A percentile compares a stretch with the other conserved stretches of the same genome.
phyloP scores from a whole-genome alignment of 2,113 vertebrate species.

The Apodemus speciosus region DNA sequence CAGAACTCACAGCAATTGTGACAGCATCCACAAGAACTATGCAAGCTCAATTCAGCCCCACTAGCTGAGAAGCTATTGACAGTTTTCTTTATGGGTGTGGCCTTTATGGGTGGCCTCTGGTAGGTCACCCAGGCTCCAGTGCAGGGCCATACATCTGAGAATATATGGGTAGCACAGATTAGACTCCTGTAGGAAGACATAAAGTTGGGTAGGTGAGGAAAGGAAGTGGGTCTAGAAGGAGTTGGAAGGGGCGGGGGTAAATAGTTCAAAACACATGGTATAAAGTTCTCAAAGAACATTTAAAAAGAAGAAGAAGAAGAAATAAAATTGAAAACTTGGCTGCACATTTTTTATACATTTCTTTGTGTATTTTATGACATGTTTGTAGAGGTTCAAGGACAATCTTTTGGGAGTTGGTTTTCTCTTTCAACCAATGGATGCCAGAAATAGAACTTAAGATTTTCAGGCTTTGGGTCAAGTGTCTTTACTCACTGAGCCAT shows the following conservation, averaged over 20 bases:
- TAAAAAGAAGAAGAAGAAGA: neutral
- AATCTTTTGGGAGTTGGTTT: neutral
- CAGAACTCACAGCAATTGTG: neutral
- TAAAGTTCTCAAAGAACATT: neutral
- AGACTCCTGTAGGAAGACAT: neutral
- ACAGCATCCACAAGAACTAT: neutral
- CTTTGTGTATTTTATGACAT: neutral
- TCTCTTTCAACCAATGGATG: neutral
- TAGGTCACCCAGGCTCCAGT: neutral
- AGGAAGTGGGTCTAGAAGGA: neutral
- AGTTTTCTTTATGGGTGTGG: neutral
- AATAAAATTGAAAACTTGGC: neutral
- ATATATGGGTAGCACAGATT: neutral
- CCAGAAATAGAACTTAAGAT: neutral
- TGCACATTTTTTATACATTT: neutral
- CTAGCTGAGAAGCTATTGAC: neutral
- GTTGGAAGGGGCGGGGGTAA: neutral
- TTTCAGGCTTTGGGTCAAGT: neutral
- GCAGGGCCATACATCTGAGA: neutral
- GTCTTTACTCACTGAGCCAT: neutral
- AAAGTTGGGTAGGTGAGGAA: neutral
- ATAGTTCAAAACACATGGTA: neutral
- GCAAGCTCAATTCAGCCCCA: neutral
- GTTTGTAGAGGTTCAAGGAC: neutral
- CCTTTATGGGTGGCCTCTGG: neutral